Evolutionary conservation across 2,888 invertebrate species (phyloP), one percentile per base, ranked within the genome.

Genomic region (Sarcophaga rosellei): DNA sequence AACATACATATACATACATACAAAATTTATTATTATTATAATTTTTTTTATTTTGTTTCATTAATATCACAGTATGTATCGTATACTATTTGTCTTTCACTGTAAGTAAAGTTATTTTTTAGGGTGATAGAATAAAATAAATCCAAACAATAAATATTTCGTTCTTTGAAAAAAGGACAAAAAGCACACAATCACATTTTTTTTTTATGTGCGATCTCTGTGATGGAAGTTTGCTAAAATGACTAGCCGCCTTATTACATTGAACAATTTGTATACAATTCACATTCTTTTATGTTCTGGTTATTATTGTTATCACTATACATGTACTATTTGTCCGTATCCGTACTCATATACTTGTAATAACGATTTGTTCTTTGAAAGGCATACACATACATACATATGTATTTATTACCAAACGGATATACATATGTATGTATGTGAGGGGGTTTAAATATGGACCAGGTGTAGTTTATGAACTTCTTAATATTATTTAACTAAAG

Each of bases 141-240:
- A 53, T 53, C 53, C 53, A 53, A 53, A 17, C 17, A 12, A 53
- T 47, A 15, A 47, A 47, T 47, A 47, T 47, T 17, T 17, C 53
- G 15, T 53, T 17, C 12, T 53, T 53, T 53, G 53, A 53, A 53
- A 53, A 53, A 53, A 53, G 53, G 53, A 53, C 53, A 15, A 53
- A 47, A 47, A 1, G 47, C 47, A 47, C 12, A 47, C 47, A 47
- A 12, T 15, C 53, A 61, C 44, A 15, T 57, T 45, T 82, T 25
- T 82, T 83, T 73, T 78, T 83, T 66, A 73, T 73, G 66, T 83
- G 23, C 68, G 21, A 57, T 15, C 66, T 70, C 61, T 66, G 61
- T 21, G 47, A 65, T 69, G 69, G 45, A 44, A 59, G 44, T 68
- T 62, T 78, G 66, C 45, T 82, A 35, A 70, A 76, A 70, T 65